These are phyloP conservation scores for Drosophila nebulosa DNA, from an alignment of 1,140 invertebrate genomes.

Conservation along the genomic window DNA sequence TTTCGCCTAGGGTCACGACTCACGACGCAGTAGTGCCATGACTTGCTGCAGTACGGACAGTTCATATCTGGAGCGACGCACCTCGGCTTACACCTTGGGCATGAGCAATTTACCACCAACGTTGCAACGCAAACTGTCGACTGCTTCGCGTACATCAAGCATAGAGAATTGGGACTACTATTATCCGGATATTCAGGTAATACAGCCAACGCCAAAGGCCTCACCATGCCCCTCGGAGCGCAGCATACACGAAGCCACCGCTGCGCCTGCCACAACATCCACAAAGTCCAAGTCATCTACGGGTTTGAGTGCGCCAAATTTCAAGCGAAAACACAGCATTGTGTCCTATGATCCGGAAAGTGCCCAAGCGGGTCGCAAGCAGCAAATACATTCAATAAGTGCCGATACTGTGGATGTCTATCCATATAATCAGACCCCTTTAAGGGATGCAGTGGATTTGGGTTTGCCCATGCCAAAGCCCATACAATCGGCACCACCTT, in stretches of 20 bases:
- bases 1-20: conserved; percentile 82
- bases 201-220: conserved; percentile 88
- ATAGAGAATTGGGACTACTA: conserved; percentile 84
- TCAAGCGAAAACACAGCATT: conserved; percentile 76
- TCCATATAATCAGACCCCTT: conserved; percentile 64
- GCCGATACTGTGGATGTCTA: conserved; percentile 76
- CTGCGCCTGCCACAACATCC: not conserved
- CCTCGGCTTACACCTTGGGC: conserved; percentile 88
- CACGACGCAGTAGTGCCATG: conserved; percentile 88
- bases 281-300: not conserved
- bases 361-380: conserved; percentile 68
- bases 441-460: conserved; percentile 34
- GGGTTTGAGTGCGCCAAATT: conserved; percentile 40
- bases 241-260: conserved; percentile 58
- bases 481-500: conserved; percentile 51
- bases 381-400: conserved; percentile 79
- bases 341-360: conserved; percentile 79
- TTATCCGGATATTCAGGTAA: conserved; percentile 88
- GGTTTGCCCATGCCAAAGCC: conserved; percentile 47
- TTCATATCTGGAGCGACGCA: conserved; percentile 89
- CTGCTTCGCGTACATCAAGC: conserved; percentile 80
- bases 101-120: conserved; percentile 83
- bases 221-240: conserved; percentile 90
- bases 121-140: conserved; percentile 73
- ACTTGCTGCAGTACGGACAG: conserved; percentile 91